phyloP scores from a whole-genome alignment of 1,140 invertebrate species.

The Phymastichus coffea region DNA sequence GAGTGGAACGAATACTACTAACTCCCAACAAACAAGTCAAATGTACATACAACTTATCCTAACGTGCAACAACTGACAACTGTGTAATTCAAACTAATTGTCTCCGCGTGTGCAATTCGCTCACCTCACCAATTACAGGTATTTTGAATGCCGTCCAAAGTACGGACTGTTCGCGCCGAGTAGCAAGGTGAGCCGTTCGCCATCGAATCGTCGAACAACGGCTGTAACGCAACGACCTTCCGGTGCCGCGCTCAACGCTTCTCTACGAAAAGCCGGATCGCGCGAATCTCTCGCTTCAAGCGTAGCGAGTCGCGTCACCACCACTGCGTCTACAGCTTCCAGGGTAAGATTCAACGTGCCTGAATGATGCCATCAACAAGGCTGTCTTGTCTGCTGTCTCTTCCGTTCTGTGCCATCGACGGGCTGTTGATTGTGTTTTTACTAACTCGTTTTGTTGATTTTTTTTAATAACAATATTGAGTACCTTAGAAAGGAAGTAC shows the following conservation, averaged over 20 bases:
- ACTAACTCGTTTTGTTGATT: neutral
- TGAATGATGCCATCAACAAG: constrained; percentile 36
- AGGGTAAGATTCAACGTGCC: constrained; percentile 68
- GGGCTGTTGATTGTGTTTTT: neutral
- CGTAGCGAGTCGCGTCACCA: constrained; percentile 63
- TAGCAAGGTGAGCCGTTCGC: constrained; percentile 82
- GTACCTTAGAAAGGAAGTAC: too few relatives aligned
- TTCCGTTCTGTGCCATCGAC: neutral
- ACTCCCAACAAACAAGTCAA: too few relatives aligned
- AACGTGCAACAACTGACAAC: too few relatives aligned
- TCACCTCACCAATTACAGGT: too few relatives aligned
- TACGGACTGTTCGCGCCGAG: constrained; percentile 91
- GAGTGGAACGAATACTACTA: too few relatives aligned
- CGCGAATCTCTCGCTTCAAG: constrained; percentile 81
- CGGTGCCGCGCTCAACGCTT: constrained; percentile 55
- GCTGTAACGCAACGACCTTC: constrained; percentile 65
- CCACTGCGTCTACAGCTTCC: constrained; percentile 46
- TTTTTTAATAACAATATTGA: neutral
- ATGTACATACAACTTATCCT: too few relatives aligned
- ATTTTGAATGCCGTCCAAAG: constrained; percentile 89
- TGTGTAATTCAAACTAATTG: too few relatives aligned
- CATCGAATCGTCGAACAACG: constrained; percentile 67
- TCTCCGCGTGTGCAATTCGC: too few relatives aligned
- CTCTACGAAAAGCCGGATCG: constrained; percentile 74
- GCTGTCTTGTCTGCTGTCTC: neutral